Conservation (phyloP, 2,888 invertebrate genomes). For the Aquatica leii region DNA sequence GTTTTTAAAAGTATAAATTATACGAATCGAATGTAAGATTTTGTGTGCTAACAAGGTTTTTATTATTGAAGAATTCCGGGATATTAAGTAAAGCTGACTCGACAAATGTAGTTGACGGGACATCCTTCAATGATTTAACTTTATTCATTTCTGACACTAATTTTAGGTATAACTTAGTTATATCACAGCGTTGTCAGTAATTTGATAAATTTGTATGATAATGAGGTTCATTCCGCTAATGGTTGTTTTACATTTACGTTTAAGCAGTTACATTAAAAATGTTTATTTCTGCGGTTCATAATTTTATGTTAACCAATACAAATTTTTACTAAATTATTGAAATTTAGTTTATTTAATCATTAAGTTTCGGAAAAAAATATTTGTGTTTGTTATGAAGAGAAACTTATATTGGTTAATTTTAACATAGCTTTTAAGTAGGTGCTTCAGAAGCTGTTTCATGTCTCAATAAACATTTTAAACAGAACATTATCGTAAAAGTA, state of each 20-base stretch:
- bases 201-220: slow-evolving; percentile 29
- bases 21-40: slow-evolving; percentile 5
- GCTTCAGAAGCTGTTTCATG: slow-evolving; percentile 12
- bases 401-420: slow-evolving; percentile 7
- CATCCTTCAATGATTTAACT: slow-evolving; percentile 32
- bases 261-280: no score
- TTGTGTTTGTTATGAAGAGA: not conserved
- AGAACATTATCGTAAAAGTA: slow-evolving; percentile 12
- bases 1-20: no score
- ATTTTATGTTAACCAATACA: no score
- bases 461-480: slow-evolving; percentile 11
- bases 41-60: slow-evolving; percentile 14
- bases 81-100: slow-evolving; percentile 26
- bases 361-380: no score
- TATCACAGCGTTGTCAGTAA: slow-evolving; percentile 29
- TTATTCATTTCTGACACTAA: slow-evolving; percentile 33
- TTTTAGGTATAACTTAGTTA: slow-evolving; percentile 33
- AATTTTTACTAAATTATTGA: no score
- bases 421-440: slow-evolving; percentile 8
- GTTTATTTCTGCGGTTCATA: no score
- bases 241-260: not conserved
- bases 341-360: no score
- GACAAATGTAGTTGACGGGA: slow-evolving; percentile 33
- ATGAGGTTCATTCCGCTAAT: slow-evolving; percentile 19
- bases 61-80: slow-evolving; percentile 17